phyloP scores from a whole-genome alignment of 2,113 vertebrate genomes.

The Delphinus delphis region DNA sequence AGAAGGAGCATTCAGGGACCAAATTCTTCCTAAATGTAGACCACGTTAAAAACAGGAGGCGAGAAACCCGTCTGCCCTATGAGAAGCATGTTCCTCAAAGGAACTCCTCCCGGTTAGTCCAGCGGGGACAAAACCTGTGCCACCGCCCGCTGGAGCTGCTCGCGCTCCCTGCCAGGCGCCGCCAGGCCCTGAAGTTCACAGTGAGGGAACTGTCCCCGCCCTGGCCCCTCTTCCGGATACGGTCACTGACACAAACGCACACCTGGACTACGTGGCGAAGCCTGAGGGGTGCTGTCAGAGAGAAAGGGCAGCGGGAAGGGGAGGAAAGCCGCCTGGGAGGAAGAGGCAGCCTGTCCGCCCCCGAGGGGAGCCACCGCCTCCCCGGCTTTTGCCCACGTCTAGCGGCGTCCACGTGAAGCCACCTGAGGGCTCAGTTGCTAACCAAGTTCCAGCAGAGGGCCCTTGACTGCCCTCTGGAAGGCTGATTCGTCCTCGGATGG shows the following conservation, averaged over 20 bases:
- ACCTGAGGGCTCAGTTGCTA: background rate
- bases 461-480: conserved; percentile 29
- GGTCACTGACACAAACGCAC: accelerated
- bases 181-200: background rate
- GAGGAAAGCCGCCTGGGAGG: background rate
- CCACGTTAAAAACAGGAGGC: background rate
- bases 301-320: background rate
- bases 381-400: background rate
- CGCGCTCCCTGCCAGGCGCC: accelerated
- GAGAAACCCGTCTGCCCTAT: background rate
- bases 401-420: background rate
- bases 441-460: background rate
- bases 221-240: accelerated
- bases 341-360: background rate
- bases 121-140: background rate
- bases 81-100: background rate
- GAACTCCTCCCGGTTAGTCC: background rate
- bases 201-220: background rate
- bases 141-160: accelerated
- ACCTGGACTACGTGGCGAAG: accelerated
- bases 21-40: background rate
- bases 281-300: accelerated
- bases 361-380: accelerated
- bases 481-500: background rate
- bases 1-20: background rate